Evolutionary conservation across 1,140 invertebrate genomes (phyloP).

Genomic region (Drosophila santomea): DNA sequence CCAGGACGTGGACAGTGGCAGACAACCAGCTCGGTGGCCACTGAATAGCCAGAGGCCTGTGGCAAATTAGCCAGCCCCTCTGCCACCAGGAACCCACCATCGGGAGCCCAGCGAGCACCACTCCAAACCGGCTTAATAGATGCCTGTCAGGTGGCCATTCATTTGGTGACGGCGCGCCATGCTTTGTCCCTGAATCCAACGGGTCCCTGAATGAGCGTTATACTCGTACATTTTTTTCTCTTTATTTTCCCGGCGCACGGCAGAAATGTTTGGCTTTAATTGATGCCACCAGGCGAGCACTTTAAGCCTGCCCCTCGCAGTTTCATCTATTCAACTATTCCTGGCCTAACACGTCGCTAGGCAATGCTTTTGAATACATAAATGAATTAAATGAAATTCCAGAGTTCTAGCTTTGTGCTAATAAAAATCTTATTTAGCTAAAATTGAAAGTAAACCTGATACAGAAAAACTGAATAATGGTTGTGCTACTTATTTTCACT

Average conservation of each 20-base stretch:
- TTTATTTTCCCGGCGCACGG: slow-evolving; percentile 50
- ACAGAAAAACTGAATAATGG: no score
- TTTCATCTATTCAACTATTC: slow-evolving; percentile 17
- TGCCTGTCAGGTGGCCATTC: slow-evolving; percentile 70
- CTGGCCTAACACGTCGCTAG: slow-evolving; percentile 1
- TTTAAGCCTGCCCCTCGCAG: slow-evolving; percentile 47
- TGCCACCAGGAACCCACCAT: background rate
- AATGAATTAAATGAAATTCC: background rate
- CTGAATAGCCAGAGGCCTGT: slow-evolving; percentile 25
- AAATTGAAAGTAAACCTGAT: no score
- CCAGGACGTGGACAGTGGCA: slow-evolving; percentile 3
- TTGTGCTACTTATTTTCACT: no score
- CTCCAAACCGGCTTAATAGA: slow-evolving; percentile 27
- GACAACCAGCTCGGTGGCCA: slow-evolving; percentile 11
- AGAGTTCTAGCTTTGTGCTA: background rate
- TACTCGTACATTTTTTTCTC: slow-evolving; percentile 39
- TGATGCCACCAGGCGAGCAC: slow-evolving; percentile 14
- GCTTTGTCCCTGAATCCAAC: slow-evolving; percentile 37
- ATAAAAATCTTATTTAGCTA: no score
- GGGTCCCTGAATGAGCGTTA: slow-evolving; percentile 35
- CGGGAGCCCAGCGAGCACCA: background rate
- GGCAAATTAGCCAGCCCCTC: slow-evolving; percentile 54
- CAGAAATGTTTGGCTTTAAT: slow-evolving; percentile 67
- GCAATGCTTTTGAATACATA: background rate
- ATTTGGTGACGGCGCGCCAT: slow-evolving; percentile 38